Percentiles rank a stretch among this genome's conserved stretches.
These are phyloP conservation scores for Drosophila teissieri DNA, from an alignment of 1,140 invertebrate species.

Conservation along the genomic window DNA sequence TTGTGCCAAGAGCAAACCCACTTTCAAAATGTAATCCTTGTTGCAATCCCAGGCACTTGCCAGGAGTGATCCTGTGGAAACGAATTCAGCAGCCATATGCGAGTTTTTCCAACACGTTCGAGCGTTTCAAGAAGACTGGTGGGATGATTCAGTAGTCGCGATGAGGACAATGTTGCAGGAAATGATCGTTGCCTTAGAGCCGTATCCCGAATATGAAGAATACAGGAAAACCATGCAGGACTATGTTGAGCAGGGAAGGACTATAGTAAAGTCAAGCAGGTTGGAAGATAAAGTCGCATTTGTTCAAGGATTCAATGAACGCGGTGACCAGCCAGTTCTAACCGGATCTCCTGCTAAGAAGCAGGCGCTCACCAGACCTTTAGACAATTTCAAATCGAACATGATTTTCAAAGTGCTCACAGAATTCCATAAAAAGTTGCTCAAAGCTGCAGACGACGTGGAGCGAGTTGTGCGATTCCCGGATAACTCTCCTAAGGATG, in stretches of 20 bases:
- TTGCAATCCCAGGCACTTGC: background rate
- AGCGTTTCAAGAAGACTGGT: background rate
- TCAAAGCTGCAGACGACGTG: conserved; percentile 1
- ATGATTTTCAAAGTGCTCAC: background rate
- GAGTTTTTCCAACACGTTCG: conserved; percentile 11
- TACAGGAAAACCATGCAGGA: background rate
- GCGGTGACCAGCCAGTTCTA: background rate
- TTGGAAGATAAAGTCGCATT: conserved; percentile 6
- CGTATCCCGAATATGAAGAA: background rate
- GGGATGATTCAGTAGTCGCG: conserved; percentile 6
- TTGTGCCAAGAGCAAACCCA: background rate
- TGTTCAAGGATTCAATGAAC: background rate
- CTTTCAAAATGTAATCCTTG: background rate
- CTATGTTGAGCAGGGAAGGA: conserved; percentile 10
- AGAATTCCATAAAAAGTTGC: conserved; percentile 4
- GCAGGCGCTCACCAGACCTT: background rate
- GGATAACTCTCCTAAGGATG: background rate
- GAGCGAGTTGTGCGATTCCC: background rate
- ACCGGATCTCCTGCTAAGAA: background rate
- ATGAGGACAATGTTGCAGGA: conserved; percentile 1
- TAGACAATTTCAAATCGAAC: background rate
- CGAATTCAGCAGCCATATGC: background rate
- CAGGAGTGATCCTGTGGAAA: background rate
- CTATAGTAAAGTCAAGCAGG: background rate
- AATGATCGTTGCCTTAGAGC: background rate